Conservation (phyloP, 37 sponge, comb jelly and placozoan genomes). For the Agelas oroides region DNA sequence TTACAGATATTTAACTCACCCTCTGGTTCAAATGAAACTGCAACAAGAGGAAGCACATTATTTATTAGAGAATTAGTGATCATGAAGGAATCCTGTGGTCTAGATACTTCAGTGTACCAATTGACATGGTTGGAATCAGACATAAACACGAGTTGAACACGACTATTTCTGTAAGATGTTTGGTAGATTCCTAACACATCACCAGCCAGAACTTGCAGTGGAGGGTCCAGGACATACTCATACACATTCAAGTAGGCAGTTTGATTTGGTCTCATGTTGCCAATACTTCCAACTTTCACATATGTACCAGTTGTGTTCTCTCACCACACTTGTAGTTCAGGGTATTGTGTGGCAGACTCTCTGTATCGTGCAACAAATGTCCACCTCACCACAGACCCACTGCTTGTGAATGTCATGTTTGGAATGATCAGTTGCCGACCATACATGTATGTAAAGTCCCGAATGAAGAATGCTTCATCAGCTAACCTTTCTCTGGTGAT, state of each 20-base stretch:
- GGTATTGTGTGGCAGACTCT: neutral
- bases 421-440: neutral
- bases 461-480: no score
- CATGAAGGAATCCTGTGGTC: no score
- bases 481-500: no score
- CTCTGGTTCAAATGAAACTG: no score
- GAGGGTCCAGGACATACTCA: neutral
- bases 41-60: no score
- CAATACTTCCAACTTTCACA: neutral
- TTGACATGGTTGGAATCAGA: no score
- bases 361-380: neutral
- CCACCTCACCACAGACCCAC: neutral
- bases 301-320: neutral
- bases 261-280: neutral
- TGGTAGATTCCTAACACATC: conserved; percentile 6
- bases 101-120: no score
- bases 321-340: conserved; percentile 1
- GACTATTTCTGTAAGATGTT: neutral
- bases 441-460: no score
- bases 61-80: no score
- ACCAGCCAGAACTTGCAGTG: neutral
- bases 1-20: no score
- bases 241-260: neutral
- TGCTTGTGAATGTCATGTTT: neutral
- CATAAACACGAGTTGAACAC: no score